Base-by-base conservation (phyloP, 2,797 vertebrate species). In the Spea hammondii region DNA sequence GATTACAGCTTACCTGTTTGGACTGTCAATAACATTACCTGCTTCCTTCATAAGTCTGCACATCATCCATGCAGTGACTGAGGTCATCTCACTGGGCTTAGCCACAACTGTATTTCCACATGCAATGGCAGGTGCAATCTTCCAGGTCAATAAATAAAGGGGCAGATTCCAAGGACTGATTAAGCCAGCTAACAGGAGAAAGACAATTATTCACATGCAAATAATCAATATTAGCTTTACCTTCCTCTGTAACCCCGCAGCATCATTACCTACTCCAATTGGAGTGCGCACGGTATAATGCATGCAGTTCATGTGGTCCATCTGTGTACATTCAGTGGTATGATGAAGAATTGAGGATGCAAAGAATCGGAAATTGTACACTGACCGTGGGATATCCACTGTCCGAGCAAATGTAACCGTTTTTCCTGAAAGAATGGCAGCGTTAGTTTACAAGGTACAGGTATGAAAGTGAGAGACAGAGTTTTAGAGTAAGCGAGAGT, bases 111-210 rank as follows among this genome's bases (percentile, higher is more conserved):
- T 97, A 86, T 99, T 99, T 73, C 98, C 98, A 2, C 89, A 85
- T 3, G 95, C 96, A 0, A 98, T 92, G 0, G 97, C 97, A 0
- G 98, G 98, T 0, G 97, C 98, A 3, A 99, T 94, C 90, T 99
- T 99, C 98, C 98, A 99, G 53, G 98, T 98, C 78, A 99, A 90
- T 76, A 99, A 89, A 85, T 98, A 98, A 0, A 99, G 88, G 0
- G 98, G 98, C 48, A 99, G 87, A 84, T 99, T 99, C 97, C 98
- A 99, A 64, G 97, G 97, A 79, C 95, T 97, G 87, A 99, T 98
- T 80, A 99, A 92, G 76, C 94, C 98, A 81, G 97, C 98, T 99
- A 9, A 8, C 8, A 74, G 76, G 82, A 17, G 3, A 68, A 3
- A 78, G 3, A 55, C 4, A 44, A 12, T 64, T 46, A 74, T 32